These are phyloP conservation scores for Conus canariensis DNA, from an alignment of 2,888 invertebrate genomes.

Conservation along the genomic window DNA sequence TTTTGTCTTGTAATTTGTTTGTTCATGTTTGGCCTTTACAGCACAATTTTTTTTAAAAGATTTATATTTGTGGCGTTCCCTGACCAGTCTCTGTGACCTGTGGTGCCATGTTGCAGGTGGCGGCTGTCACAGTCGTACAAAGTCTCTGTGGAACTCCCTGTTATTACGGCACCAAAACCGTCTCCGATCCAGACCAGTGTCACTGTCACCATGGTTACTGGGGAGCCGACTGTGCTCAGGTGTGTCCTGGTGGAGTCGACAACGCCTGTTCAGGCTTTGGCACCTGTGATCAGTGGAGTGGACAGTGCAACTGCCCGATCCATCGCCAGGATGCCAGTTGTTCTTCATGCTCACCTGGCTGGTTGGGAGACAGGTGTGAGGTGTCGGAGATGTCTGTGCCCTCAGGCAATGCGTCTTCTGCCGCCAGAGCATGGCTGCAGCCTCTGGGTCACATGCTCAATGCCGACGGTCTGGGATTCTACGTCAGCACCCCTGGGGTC, in stretches of 20 bases:
- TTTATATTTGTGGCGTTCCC: neutral
- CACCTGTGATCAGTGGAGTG: conserved; percentile 58
- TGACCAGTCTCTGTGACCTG: conserved; percentile 20
- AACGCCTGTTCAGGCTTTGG: conserved; percentile 64
- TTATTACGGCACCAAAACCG: conserved; percentile 42
- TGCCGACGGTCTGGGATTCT: conserved; percentile 59
- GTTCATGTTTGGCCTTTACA: too few relatives aligned
- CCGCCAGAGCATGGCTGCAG: conserved; percentile 45
- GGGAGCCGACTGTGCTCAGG: conserved; percentile 56
- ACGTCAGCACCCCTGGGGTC: conserved; percentile 56
- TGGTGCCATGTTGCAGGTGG: conserved; percentile 22
- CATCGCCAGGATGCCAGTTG: conserved; percentile 58
- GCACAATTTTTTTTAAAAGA: too few relatives aligned
- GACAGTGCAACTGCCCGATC: conserved; percentile 62
- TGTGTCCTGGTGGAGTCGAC: conserved; percentile 62
- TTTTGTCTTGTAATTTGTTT: too few relatives aligned
- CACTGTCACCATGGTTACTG: conserved; percentile 51
- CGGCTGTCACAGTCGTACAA: conserved; percentile 45
- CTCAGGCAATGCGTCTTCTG: neutral
- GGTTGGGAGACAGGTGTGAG: conserved; percentile 60
- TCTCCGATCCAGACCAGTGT: conserved; percentile 29
- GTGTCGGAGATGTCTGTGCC: conserved; percentile 43
- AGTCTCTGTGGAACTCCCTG: conserved; percentile 47
- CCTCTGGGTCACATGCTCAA: conserved; percentile 58
- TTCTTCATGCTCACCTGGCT: conserved; percentile 58